Conservation (phyloP, 2,113 vertebrate genomes). For the Dicaeum eximium region DNA sequence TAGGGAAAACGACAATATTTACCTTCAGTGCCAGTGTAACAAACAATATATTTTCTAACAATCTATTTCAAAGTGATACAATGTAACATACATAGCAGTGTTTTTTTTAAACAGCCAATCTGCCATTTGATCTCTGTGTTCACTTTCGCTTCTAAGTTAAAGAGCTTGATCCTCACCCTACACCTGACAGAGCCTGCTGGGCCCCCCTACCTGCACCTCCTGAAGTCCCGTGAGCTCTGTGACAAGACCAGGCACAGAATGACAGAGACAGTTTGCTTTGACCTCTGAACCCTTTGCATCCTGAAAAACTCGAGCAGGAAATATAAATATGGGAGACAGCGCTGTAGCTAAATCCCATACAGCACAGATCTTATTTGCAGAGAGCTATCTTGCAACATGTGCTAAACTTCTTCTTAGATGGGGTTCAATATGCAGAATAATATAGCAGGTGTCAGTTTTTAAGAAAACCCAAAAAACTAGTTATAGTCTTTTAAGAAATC, state of each 20-base stretch:
- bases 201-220: not conserved
- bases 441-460: not conserved
- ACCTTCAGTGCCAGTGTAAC: not conserved
- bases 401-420: not conserved
- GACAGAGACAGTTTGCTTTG: not conserved
- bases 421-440: not conserved
- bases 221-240: fast-evolving
- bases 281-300: not conserved
- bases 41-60: not conserved
- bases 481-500: not conserved
- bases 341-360: not conserved
- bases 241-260: not conserved
- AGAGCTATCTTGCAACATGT: not conserved
- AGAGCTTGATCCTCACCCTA: not conserved
- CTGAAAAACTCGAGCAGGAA: not conserved
- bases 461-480: not conserved
- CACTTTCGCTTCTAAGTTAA: not conserved
- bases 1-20: not conserved
- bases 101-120: not conserved
- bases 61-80: not conserved
- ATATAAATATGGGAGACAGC: not conserved
- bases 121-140: not conserved
- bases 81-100: fast-evolving
- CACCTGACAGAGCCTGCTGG: not conserved
- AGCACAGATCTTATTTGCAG: not conserved